These are phyloP conservation scores for Channa striata DNA, from an alignment of 2,797 vertebrate genomes.

Conservation along the genomic window DNA sequence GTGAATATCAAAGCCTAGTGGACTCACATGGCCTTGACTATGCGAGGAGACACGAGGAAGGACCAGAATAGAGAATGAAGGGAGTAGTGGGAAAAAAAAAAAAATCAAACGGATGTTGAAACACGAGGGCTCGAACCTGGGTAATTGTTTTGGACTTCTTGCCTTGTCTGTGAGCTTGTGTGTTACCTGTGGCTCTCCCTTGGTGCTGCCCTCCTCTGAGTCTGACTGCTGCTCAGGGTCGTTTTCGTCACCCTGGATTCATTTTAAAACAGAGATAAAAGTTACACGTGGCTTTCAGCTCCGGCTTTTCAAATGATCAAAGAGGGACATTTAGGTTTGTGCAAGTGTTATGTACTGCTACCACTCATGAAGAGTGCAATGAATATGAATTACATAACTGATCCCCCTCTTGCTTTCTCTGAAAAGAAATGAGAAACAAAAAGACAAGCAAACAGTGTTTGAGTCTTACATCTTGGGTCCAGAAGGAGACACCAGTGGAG, in stretches of 20 bases:
- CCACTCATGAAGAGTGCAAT: neutral
- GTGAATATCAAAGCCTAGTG: slow-evolving; percentile 50
- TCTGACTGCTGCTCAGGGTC: slow-evolving; percentile 94
- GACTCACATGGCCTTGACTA: slow-evolving; percentile 28
- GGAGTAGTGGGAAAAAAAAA: neutral
- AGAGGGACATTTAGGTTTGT: neutral
- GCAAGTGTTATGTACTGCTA: neutral
- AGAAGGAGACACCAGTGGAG: slow-evolving; percentile 95
- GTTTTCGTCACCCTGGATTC: slow-evolving; percentile 94
- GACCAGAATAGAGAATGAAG: slow-evolving; percentile 17
- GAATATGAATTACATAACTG: slow-evolving; percentile 8
- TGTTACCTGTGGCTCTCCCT: slow-evolving; percentile 91
- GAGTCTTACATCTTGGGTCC: slow-evolving; percentile 93
- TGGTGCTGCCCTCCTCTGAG: slow-evolving; percentile 93
- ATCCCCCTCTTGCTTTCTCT: too few species aligned
- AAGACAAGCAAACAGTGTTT: neutral
- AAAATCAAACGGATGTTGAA: slow-evolving; percentile 19
- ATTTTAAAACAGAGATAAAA: slow-evolving; percentile 4
- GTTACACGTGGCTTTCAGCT: neutral
- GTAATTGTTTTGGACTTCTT: slow-evolving; percentile 28
- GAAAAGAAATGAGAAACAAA: neutral
- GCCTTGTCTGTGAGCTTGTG: neutral
- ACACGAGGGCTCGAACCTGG: slow-evolving; percentile 22
- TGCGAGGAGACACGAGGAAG: slow-evolving; percentile 23
- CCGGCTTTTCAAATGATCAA: slow-evolving; percentile 4